These are phyloP conservation scores for Plumapathes pennacea DNA, from an alignment of 92 coral and sea anemone genomes.

Conservation along the genomic window DNA sequence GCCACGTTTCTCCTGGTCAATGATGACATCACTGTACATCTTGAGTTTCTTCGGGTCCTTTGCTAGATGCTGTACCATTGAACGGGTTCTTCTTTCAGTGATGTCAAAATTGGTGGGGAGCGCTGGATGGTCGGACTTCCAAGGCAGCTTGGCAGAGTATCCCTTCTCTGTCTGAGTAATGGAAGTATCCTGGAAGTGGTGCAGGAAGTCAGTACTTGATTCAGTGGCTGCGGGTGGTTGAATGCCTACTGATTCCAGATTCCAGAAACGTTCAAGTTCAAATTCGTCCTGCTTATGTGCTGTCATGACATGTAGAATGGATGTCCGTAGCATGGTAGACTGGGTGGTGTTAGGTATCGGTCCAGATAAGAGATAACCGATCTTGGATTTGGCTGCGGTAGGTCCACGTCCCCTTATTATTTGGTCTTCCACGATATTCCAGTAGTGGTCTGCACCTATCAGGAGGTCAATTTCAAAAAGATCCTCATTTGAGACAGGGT, in stretches of 20 bases:
- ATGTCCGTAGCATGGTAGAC: not conserved
- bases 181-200: constrained; percentile 11
- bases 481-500: constrained; percentile 34
- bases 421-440: constrained; percentile 41
- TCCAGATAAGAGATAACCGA: constrained; percentile 62
- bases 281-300: constrained; percentile 8
- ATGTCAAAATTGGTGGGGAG: constrained; percentile 18
- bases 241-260: constrained; percentile 25
- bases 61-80: constrained; percentile 18
- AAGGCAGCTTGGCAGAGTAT: constrained; percentile 39
- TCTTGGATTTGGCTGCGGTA: constrained; percentile 40
- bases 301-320: constrained; percentile 9
- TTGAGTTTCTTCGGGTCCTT: constrained; percentile 20
- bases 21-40: constrained; percentile 24
- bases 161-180: constrained; percentile 25
- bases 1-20: constrained; percentile 30
- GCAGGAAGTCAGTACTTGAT: constrained; percentile 7
- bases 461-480: constrained; percentile 30
- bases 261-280: constrained; percentile 25
- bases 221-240: constrained; percentile 10
- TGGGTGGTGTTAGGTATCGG: not conserved
- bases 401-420: constrained; percentile 34
- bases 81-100: constrained; percentile 24
- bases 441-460: constrained; percentile 38
- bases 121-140: constrained; percentile 46